Conservation (phyloP, 2,113 vertebrate genomes). For the Numenius arquata region DNA sequence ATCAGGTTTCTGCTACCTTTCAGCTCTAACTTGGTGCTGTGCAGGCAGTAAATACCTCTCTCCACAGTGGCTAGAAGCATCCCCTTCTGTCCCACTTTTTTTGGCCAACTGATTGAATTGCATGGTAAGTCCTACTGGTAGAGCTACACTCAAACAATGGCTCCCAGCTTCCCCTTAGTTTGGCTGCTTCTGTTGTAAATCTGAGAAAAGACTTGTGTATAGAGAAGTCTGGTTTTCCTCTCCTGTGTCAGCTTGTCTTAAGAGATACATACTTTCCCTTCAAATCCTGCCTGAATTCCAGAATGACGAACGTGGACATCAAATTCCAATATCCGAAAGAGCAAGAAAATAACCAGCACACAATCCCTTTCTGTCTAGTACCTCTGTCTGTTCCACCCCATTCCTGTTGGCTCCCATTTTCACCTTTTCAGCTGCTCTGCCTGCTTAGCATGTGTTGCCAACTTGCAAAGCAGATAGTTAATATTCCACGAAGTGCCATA, state of each 20-base stretch:
- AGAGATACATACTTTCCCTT: not conserved
- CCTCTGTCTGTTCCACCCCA: not conserved
- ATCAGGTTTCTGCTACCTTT: not conserved
- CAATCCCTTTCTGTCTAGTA: not conserved
- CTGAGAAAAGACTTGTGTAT: not conserved
- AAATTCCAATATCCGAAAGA: slow-evolving; percentile 29
- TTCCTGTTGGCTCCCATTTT: not conserved
- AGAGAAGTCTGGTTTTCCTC: not conserved
- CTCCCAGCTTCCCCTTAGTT: not conserved
- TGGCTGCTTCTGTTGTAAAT: not conserved
- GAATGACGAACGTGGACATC: not conserved
- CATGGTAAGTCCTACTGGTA: not conserved
- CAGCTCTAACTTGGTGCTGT: not conserved
- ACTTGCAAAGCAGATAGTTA: not conserved
- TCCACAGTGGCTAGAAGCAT: not conserved
- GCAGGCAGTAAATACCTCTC: not conserved
- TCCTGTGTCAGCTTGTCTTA: not conserved
- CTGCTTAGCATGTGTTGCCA: not conserved
- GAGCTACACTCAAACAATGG: not conserved
- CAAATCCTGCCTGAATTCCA: not conserved
- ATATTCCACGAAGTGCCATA: not conserved
- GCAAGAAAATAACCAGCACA: slow-evolving; percentile 21
- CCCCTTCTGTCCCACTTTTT: not conserved
- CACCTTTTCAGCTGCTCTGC: not conserved
- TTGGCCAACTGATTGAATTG: not conserved